phyloP scores from a whole-genome alignment of 2,797 vertebrate species.

The Pangasius krempfi region DNA sequence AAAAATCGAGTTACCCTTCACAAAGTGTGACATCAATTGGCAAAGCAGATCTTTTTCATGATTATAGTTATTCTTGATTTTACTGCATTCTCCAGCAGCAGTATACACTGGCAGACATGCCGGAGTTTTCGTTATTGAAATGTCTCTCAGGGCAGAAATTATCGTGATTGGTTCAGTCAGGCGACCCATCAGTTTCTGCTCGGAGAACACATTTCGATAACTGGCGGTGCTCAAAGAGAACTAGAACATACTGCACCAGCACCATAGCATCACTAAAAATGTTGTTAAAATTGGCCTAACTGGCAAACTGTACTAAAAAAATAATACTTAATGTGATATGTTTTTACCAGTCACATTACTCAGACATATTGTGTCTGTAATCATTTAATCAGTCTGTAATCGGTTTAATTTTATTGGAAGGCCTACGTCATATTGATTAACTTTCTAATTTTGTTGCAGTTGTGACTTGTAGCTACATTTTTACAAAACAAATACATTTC shows the following conservation, averaged over 20 bases:
- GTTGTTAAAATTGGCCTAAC: neutral
- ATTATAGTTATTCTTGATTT: constrained; percentile 30
- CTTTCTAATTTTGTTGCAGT: neutral
- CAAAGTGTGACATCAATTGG: constrained; percentile 20
- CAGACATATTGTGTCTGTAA: neutral
- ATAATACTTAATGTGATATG: neutral
- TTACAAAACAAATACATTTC: neutral
- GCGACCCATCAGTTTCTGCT: neutral
- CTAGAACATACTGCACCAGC: neutral
- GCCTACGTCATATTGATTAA: neutral
- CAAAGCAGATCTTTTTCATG: constrained; percentile 17
- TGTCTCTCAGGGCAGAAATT: constrained; percentile 21
- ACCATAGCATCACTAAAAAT: neutral
- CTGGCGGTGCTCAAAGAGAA: neutral
- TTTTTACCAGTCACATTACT: neutral
- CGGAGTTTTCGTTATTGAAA: neutral
- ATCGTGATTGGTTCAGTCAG: constrained; percentile 19
- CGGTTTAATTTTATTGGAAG: neutral
- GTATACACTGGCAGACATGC: neutral
- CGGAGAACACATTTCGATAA: neutral
- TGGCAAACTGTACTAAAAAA: neutral
- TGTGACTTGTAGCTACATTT: neutral
- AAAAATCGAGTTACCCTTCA: constrained; percentile 16
- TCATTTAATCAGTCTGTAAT: neutral
- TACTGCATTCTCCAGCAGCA: neutral